Percentiles rank a stretch among this genome's conserved stretches.
These are phyloP conservation scores for Sebastes oblongus DNA, from an alignment of 2,797 vertebrate genomes.

Conservation along the genomic window DNA sequence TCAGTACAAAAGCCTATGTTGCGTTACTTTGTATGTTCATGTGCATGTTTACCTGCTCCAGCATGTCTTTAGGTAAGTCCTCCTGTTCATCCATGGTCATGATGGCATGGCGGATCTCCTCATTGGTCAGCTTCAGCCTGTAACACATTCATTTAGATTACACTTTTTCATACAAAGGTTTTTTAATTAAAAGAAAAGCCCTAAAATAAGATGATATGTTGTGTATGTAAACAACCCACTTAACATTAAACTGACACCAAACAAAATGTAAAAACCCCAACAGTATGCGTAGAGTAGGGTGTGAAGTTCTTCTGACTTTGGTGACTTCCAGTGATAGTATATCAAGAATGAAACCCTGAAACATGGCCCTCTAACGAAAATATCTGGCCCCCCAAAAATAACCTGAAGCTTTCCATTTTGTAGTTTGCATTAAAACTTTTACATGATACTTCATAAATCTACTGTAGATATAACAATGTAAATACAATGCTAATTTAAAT, in stretches of 20 bases:
- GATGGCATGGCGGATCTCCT: conserved; percentile 93
- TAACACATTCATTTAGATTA: background rate
- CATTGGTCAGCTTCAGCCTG: conserved; percentile 92
- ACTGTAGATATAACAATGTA: too few relatives aligned
- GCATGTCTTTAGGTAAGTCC: conserved; percentile 93
- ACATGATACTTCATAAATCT: too few relatives aligned
- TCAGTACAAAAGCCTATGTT: background rate
- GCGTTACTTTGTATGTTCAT: background rate
- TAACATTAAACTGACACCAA: background rate
- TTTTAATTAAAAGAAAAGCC: background rate
- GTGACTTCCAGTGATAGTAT: too few relatives aligned
- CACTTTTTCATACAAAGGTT: background rate
- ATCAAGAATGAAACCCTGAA: too few relatives aligned
- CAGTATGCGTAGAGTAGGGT: too few relatives aligned
- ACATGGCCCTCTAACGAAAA: too few relatives aligned
- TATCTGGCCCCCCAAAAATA: too few relatives aligned
- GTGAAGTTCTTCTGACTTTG: too few relatives aligned
- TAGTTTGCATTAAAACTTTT: too few relatives aligned
- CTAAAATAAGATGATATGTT: background rate
- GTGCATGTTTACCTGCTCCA: conserved; percentile 62
- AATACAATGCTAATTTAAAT: too few relatives aligned
- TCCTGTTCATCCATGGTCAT: conserved; percentile 95
- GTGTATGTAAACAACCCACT: background rate
- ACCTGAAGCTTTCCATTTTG: too few relatives aligned
- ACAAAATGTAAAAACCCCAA: background rate